Evolutionary conservation across 2,113 vertebrate species (phyloP).

Genomic region (Hypanus sabinus): DNA sequence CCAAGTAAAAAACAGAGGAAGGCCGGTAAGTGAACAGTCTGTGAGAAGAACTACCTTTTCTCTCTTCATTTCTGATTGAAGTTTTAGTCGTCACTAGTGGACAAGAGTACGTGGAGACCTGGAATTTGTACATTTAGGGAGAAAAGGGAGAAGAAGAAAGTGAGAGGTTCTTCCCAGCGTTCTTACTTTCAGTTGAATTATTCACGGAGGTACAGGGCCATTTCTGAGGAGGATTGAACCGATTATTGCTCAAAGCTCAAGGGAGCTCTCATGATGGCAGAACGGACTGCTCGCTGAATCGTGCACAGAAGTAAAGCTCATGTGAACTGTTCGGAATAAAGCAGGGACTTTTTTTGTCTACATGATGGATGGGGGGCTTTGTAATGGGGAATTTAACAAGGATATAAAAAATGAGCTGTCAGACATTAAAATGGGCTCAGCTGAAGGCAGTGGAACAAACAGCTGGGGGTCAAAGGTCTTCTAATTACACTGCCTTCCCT

Average conservation of each 20-base stretch:
- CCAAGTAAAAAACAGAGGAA: not conserved
- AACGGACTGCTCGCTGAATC: not conserved
- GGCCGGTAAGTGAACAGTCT: not conserved
- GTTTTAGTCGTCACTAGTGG: not conserved
- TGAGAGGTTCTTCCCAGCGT: not conserved
- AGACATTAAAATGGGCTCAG: conserved; percentile 19
- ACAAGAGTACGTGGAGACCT: not conserved
- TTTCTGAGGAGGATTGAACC: not conserved
- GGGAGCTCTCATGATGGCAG: not conserved
- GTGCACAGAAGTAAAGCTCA: not conserved
- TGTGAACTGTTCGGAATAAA: conserved; percentile 5
- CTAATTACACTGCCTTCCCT: conserved; percentile 23
- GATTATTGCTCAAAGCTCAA: conserved; percentile 16
- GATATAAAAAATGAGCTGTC: conserved; percentile 34
- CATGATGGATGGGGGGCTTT: conserved; percentile 1
- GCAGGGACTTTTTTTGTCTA: not conserved
- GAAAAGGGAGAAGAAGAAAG: not conserved
- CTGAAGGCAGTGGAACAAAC: conserved; percentile 13
- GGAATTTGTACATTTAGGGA: not conserved
- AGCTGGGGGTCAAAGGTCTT: conserved; percentile 4
- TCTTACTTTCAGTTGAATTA: not conserved
- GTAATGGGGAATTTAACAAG: conserved; percentile 24
- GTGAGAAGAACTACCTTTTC: not conserved
- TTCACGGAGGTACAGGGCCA: not conserved
- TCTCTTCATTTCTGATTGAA: not conserved